Evolutionary conservation across 2,888 invertebrate genomes (phyloP), one percentile per base, ranked within the genome.

Genomic region (Stenolophus ochropezus): DNA sequence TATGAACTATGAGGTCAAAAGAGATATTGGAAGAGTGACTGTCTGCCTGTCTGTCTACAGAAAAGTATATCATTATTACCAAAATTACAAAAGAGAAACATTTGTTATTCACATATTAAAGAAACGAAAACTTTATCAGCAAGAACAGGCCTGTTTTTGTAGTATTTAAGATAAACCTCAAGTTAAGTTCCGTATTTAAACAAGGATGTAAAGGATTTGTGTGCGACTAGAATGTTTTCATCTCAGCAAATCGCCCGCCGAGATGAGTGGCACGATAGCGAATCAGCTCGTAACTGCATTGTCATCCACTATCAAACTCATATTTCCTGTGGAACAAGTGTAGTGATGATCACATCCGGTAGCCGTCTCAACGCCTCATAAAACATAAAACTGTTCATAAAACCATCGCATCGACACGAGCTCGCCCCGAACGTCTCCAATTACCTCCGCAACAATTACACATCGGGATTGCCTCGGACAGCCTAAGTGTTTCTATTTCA

Each of bases 381-480:
- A 61, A 61, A 21, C 61, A 61, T 61, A 61, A 61, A 61, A 61
- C 61, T 61, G 61, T 61, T 61, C 61, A 61, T 61, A 61, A 61
- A 61, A 61, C 25, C 61, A 61, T 61, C 61, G n/a, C 33, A 42
- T 42, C 33, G 33, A 11, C 33, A 11, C 11, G 6, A 6, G 6
- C n/a, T 56, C 18, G 4, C 20, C 8, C 56, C 11, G 8, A 42
- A 4, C 33, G 33, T 42, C 33, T 42, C 33, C 33, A 42, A 42
- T 42, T 42, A 42, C 33, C 33, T 11, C 33, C 4, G 11, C 1
- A 6, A 42, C 33, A 42, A 42, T 42, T 42, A 42, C 33, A 42
- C 33, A 42, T 42, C 33, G 11, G 33, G 11, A 42, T 42, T 42
- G 11, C 1, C 8, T 42, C 33, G 33, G 33, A 42, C 33, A 42